Evolutionary conservation across 2,797 vertebrate species (phyloP).

Genomic region (Mareca strepera): DNA sequence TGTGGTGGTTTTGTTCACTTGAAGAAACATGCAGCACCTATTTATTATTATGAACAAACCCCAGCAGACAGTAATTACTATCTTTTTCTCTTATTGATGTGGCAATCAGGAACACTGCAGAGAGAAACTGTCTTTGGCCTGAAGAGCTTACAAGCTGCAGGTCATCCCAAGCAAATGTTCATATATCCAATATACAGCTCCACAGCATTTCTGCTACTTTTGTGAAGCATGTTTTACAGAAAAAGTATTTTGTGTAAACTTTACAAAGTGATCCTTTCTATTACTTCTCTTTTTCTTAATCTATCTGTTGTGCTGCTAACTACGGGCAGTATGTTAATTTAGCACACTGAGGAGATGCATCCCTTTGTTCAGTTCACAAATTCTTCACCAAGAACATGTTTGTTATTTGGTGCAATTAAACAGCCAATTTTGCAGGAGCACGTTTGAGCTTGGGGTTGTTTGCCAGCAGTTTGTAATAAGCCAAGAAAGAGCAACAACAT

Average conservation of each 20-base stretch:
- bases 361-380: background rate
- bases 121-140: background rate
- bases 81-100: constrained; percentile 6
- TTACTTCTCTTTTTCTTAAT: background rate
- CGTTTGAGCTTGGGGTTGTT: constrained; percentile 3
- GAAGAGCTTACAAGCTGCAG: background rate
- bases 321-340: background rate
- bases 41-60: background rate
- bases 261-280: background rate
- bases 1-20: background rate
- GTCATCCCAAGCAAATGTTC: background rate
- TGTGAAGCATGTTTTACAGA: background rate
- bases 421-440: constrained; percentile 34
- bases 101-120: background rate
- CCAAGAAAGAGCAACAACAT: constrained; percentile 48
- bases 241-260: background rate
- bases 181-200: background rate
- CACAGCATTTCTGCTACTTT: background rate
- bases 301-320: background rate
- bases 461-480: constrained; percentile 52
- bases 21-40: background rate
- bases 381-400: background rate
- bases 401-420: constrained; percentile 23
- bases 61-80: background rate
- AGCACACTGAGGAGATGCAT: background rate